Conservation (phyloP, 2,113 vertebrate genomes). For the Patagioenas fasciata region DNA sequence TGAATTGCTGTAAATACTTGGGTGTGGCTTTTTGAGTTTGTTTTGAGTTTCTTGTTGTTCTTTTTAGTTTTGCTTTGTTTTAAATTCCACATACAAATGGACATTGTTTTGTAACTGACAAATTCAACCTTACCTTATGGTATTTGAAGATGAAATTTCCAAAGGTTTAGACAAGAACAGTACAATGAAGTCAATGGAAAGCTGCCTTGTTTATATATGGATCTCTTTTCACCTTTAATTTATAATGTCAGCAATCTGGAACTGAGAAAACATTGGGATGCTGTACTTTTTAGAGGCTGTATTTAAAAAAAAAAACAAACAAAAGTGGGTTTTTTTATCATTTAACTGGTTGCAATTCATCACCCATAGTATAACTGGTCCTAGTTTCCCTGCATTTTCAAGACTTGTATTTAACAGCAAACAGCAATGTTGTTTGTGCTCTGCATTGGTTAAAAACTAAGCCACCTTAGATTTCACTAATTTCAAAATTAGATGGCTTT, state of each 20-base stretch:
- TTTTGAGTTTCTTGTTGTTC: not conserved
- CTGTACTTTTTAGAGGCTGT: slow-evolving; percentile 61
- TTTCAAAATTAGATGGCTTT: slow-evolving; percentile 60
- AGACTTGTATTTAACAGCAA: slow-evolving; percentile 60
- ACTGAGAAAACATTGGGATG: slow-evolving; percentile 61
- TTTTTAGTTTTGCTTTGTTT: not conserved
- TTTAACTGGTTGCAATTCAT: slow-evolving; percentile 53
- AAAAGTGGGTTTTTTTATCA: slow-evolving; percentile 21
- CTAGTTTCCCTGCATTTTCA: slow-evolving; percentile 62
- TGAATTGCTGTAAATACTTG: slow-evolving; percentile 69
- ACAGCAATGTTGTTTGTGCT: slow-evolving; percentile 56
- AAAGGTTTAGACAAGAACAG: slow-evolving; percentile 69
- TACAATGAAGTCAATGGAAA: slow-evolving; percentile 65
- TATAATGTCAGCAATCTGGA: slow-evolving; percentile 67
- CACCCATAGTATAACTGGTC: slow-evolving; percentile 47
- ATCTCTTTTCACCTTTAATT: slow-evolving; percentile 73
- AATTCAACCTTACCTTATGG: slow-evolving; percentile 66
- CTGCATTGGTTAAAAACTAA: slow-evolving; percentile 56
- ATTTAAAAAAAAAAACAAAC: slow-evolving; percentile 44
- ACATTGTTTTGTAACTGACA: slow-evolving; percentile 62
- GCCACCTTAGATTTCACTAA: slow-evolving; percentile 46
- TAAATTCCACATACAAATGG: slow-evolving; percentile 55
- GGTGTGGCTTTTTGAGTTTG: slow-evolving; percentile 13
- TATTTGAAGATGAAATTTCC: slow-evolving; percentile 67
- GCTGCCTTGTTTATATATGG: slow-evolving; percentile 75